phyloP scores from a whole-genome alignment of 1,140 invertebrate species.

The Macrosteles quadrilineatus region DNA sequence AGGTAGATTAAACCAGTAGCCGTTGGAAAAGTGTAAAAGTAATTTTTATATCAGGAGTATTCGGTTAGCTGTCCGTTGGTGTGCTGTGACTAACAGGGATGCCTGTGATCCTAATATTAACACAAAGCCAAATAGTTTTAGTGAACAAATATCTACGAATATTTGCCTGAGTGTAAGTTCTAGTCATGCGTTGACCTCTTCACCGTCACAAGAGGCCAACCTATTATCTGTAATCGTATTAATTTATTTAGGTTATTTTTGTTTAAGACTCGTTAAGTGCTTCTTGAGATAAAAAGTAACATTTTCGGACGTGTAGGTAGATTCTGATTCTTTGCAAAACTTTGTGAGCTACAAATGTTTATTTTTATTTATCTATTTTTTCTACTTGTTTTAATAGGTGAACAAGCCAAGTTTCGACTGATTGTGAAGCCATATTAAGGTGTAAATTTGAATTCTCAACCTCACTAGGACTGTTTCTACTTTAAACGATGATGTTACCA shows the following conservation, averaged over 20 bases:
- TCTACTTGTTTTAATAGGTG: slow-evolving; percentile 1
- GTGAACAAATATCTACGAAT: slow-evolving; percentile 18
- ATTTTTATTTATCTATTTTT: slow-evolving; percentile 25
- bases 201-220: background rate
- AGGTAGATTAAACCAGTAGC: slow-evolving; percentile 18
- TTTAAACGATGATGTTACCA: slow-evolving; percentile 3
- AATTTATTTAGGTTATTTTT: background rate
- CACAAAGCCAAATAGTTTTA: slow-evolving; percentile 13
- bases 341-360: background rate
- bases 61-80: background rate
- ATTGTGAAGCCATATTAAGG: background rate
- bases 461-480: slow-evolving; percentile 15
- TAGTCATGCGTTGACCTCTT: slow-evolving; percentile 10
- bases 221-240: background rate
- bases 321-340: background rate
- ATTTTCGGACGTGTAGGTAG: background rate
- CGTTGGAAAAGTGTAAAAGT: background rate
- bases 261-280: background rate
- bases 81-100: slow-evolving; percentile 15
- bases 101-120: slow-evolving; percentile 13
- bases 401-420: background rate
- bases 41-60: slow-evolving; percentile 17
- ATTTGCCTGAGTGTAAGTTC: slow-evolving; percentile 15
- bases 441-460: slow-evolving; percentile 6
- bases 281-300: background rate